Conservation (phyloP, 2,113 vertebrate genomes). For the Sapayoa aenigma region DNA sequence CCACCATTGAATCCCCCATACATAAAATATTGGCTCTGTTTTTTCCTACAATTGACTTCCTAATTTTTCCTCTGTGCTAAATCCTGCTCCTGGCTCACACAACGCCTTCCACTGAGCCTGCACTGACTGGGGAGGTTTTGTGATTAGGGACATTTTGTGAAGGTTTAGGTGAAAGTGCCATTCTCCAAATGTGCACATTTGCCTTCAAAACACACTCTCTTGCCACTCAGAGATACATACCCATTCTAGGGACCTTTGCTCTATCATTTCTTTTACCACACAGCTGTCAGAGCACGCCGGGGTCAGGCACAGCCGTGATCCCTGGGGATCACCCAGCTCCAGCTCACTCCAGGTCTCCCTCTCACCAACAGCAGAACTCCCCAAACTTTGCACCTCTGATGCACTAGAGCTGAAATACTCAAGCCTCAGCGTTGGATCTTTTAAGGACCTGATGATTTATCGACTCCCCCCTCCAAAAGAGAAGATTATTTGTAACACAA, state of each 20-base stretch:
- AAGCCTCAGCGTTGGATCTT: neutral
- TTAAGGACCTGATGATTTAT: neutral
- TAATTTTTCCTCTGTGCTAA: neutral
- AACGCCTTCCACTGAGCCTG: neutral
- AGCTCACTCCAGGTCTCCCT: neutral
- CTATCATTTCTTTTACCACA: neutral
- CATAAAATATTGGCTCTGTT: neutral
- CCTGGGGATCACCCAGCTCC: no score
- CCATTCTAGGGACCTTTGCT: neutral
- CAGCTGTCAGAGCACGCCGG: neutral
- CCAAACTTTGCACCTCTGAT: neutral
- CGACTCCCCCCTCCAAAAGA: neutral
- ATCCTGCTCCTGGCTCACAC: neutral
- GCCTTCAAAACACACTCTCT: neutral
- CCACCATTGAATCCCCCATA: neutral
- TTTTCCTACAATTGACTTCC: neutral
- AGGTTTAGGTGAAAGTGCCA: neutral
- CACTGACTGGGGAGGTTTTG: neutral
- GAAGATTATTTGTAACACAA: slow-evolving; percentile 66
- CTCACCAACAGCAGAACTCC: fast-evolving
- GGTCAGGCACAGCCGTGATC: fast-evolving
- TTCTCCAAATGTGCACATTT: neutral
- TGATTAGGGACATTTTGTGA: no score
- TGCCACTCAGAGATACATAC: fast-evolving
- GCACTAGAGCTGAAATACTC: neutral